phyloP scores from a whole-genome alignment of 2,113 vertebrate genomes.

The Daphoenositta chrysoptera region DNA sequence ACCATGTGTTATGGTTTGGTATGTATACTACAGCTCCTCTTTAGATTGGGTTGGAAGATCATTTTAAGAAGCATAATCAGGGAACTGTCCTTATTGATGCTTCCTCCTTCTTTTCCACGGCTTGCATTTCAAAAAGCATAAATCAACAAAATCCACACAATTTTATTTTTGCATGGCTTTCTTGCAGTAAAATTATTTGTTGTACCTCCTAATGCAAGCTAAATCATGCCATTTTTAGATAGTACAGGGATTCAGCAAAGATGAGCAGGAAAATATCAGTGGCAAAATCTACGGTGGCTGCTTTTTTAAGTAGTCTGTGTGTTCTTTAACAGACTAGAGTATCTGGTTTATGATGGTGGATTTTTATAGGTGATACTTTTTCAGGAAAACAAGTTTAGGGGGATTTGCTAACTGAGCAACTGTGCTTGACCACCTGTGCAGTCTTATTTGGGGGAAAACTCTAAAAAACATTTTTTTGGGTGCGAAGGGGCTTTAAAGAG shows the following conservation, averaged over 20 bases:
- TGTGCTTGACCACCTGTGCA: background rate
- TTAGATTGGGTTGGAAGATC: background rate
- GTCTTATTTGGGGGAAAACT: background rate
- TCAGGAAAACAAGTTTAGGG: background rate
- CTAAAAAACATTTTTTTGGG: background rate
- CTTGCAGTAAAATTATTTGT: background rate
- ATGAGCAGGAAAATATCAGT: background rate
- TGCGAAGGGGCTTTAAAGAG: background rate
- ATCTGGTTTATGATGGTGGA: background rate
- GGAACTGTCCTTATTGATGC: background rate
- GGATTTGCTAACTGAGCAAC: background rate
- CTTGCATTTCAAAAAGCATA: background rate
- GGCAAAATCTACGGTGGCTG: background rate
- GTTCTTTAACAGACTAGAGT: background rate
- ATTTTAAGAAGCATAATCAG: background rate
- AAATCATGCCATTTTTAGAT: background rate
- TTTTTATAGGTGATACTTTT: background rate
- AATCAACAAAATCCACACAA: background rate
- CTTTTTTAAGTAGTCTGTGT: background rate
- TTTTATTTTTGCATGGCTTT: background rate
- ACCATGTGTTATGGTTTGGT: slow-evolving; percentile 22
- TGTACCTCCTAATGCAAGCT: background rate
- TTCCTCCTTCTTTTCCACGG: background rate
- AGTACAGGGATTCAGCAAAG: background rate
- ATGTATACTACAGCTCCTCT: background rate